A percentile compares a stretch with the other conserved stretches of the same genome.
Conservation (phyloP, 2,888 invertebrate genomes). For the Strigamia crassipes region DNA sequence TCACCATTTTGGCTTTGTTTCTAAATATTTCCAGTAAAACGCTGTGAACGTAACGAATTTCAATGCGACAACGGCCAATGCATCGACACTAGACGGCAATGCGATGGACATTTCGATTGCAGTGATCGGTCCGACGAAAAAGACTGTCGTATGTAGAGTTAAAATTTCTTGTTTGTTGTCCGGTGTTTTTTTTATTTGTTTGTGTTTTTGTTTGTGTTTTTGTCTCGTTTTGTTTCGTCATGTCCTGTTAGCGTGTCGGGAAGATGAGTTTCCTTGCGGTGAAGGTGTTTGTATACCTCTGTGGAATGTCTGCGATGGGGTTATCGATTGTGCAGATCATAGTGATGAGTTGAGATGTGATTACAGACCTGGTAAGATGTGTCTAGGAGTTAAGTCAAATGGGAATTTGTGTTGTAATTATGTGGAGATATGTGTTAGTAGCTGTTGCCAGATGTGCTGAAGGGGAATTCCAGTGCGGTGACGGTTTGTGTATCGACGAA, state of each 20-base stretch:
- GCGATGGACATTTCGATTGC: constrained; percentile 62
- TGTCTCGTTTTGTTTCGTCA: background rate
- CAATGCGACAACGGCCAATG: constrained; percentile 49
- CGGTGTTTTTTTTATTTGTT: constrained; percentile 46
- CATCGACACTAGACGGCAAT: constrained; percentile 58
- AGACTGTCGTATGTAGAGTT: constrained; percentile 43
- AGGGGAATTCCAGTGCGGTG: constrained; percentile 56
- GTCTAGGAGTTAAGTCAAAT: background rate
- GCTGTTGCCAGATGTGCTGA: constrained; percentile 45
- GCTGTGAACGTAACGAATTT: constrained; percentile 19
- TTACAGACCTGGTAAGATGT: background rate
- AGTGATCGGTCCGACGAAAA: constrained; percentile 53
- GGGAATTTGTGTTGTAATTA: background rate
- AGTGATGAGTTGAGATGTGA: constrained; percentile 64
- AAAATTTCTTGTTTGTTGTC: constrained; percentile 23
- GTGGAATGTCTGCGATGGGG: constrained; percentile 65
- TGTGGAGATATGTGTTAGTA: background rate
- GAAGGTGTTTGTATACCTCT: constrained; percentile 68
- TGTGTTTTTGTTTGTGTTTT: background rate
- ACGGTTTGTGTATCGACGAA: constrained; percentile 58
- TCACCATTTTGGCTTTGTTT: background rate
- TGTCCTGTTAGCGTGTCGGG: background rate
- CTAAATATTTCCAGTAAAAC: background rate
- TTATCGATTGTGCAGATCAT: constrained; percentile 66
- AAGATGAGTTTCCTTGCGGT: constrained; percentile 65